Evolutionary conservation across 2,888 invertebrate genomes (phyloP).

Genomic region (Drosophila prostipennis): DNA sequence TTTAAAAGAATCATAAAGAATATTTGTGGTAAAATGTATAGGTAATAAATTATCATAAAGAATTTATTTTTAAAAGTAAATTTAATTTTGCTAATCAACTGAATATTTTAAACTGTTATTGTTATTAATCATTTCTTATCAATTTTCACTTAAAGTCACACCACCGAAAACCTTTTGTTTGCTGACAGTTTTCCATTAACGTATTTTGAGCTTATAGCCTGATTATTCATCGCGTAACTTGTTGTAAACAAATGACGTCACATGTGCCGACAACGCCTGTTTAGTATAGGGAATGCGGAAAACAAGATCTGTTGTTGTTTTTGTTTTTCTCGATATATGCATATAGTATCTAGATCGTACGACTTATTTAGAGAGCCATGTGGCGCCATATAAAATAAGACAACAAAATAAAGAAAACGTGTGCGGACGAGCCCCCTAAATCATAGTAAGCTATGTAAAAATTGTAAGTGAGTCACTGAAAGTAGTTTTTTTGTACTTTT

Average conservation of each 20-base stretch:
- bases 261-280: slow-evolving; percentile 40
- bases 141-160: neutral
- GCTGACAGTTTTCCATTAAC: slow-evolving; percentile 4
- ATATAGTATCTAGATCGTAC: slow-evolving; percentile 22
- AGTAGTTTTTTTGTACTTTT: neutral
- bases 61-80: too few relatives aligned
- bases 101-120: too few relatives aligned
- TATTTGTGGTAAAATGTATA: too few relatives aligned
- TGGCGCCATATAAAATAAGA: slow-evolving; percentile 49
- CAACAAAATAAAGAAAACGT: slow-evolving; percentile 22
- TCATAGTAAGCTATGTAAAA: slow-evolving; percentile 3
- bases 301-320: slow-evolving; percentile 29
- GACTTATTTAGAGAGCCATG: slow-evolving; percentile 21
- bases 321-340: slow-evolving; percentile 19
- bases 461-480: slow-evolving; percentile 3
- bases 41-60: too few relatives aligned
- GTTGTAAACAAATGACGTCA: slow-evolving; percentile 76
- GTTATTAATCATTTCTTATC: neutral
- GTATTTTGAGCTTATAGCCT: slow-evolving; percentile 17
- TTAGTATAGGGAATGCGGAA: slow-evolving; percentile 58
- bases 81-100: too few relatives aligned
- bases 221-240: slow-evolving; percentile 18
- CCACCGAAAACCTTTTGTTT: slow-evolving; percentile 3
- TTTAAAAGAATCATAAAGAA: too few relatives aligned
- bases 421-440: slow-evolving; percentile 65